These are phyloP conservation scores for Microplitis deprimator DNA, from an alignment of 2,888 invertebrate genomes.

Conservation along the genomic window DNA sequence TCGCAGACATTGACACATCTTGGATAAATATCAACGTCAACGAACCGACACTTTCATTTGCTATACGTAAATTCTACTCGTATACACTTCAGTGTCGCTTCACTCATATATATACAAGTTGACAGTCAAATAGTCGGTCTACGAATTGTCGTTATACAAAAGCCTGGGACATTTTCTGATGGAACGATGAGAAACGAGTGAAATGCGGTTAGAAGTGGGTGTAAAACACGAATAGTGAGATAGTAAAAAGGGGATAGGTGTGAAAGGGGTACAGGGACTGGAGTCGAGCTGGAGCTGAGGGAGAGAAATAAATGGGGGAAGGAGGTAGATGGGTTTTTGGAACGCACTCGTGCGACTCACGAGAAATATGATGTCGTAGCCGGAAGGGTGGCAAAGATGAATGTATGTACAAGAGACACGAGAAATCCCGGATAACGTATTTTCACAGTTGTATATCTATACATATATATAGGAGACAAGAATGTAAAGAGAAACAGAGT, in stretches of 20 bases:
- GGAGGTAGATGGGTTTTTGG: conserved; percentile 23
- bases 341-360: conserved; percentile 32
- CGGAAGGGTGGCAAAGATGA: conserved; percentile 45
- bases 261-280: not conserved
- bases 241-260: not conserved
- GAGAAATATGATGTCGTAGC: conserved; percentile 51
- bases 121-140: conserved; percentile 13
- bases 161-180: conserved; percentile 2
- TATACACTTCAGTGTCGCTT: not conserved
- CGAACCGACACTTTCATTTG: conserved; percentile 27
- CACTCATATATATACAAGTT: not conserved
- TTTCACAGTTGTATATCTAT: conserved; percentile 48
- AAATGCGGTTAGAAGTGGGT: not conserved
- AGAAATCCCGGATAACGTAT: conserved; percentile 56
- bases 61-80: not conserved
- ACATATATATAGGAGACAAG: too few relatives aligned
- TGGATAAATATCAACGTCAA: conserved; percentile 22
- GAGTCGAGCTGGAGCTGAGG: not conserved
- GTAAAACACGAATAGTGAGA: not conserved
- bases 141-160: not conserved
- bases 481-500: too few relatives aligned
- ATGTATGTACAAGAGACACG: conserved; percentile 53
- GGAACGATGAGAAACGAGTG: conserved; percentile 17
- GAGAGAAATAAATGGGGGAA: conserved; percentile 18
- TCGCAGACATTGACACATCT: conserved; percentile 14